phyloP scores from a whole-genome alignment of 2,113 vertebrate species.

The Sinosuthora webbiana region DNA sequence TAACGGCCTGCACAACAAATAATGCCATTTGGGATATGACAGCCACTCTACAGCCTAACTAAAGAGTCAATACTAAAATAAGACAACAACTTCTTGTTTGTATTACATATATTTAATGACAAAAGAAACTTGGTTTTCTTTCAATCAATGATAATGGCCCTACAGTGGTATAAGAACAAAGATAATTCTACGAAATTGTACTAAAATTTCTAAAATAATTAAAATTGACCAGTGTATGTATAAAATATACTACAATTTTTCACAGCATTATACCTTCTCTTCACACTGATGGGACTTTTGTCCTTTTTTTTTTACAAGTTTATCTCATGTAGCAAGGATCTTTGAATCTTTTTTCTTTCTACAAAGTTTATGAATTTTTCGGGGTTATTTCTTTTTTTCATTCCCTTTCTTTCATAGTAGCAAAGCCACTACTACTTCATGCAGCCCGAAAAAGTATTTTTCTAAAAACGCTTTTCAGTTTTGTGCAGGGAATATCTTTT shows the following conservation, averaged over 20 bases:
- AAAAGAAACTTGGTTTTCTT: background rate
- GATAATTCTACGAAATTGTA: background rate
- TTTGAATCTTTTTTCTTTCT: background rate
- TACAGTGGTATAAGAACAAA: background rate
- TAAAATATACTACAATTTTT: background rate
- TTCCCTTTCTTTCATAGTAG: background rate
- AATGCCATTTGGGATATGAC: background rate
- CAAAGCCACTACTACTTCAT: background rate
- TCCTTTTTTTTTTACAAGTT: background rate
- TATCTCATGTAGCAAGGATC: background rate
- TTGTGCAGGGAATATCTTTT: background rate
- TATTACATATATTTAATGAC: background rate
- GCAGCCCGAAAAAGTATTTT: background rate
- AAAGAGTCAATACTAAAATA: background rate
- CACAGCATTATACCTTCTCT: background rate
- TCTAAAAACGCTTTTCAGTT: background rate
- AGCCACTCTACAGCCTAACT: background rate
- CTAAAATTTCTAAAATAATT: background rate
- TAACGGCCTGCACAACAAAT: background rate
- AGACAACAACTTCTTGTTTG: background rate
- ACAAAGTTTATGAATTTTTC: background rate
- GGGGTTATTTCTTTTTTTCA: background rate
- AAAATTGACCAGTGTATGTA: fast-evolving
- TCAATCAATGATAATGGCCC: background rate
- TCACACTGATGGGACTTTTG: background rate